Conservation (phyloP, 37 sponge, comb jelly and placozoan species). For the Theonella swinhoei region DNA sequence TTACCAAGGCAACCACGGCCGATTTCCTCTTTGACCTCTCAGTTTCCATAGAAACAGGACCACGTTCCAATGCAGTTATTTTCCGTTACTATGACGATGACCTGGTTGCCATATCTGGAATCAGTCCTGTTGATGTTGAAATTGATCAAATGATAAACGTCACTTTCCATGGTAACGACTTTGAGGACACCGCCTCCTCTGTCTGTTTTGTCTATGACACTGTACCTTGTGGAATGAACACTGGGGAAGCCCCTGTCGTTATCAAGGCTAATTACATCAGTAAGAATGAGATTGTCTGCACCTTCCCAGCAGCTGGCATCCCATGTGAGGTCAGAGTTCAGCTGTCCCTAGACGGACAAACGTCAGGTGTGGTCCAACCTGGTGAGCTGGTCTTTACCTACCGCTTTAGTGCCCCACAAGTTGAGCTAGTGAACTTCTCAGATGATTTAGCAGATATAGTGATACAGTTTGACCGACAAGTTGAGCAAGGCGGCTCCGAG, state of each 20-base stretch:
- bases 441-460: constrained; percentile 42
- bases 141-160: constrained; percentile 12
- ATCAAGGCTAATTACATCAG: constrained; percentile 44
- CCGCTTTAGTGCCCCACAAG: constrained; percentile 40
- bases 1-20: not conserved
- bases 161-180: constrained; percentile 51
- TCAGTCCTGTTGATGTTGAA: constrained; percentile 15
- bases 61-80: constrained; percentile 34
- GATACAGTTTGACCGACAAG: constrained; percentile 59
- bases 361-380: constrained; percentile 44
- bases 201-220: constrained; percentile 45
- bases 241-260: not conserved
- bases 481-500: constrained; percentile 5
- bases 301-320: constrained; percentile 53
- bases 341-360: constrained; percentile 74
- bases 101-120: not conserved
- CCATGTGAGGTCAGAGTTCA: constrained; percentile 64
- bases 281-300: constrained; percentile 38
- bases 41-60: constrained; percentile 59
- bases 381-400: constrained; percentile 34
- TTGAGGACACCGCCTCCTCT: constrained; percentile 31
- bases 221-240: constrained; percentile 11
- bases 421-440: constrained; percentile 54
- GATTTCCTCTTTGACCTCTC: constrained; percentile 10
- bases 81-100: constrained; percentile 53